phyloP scores from a whole-genome alignment of 2,888 invertebrate species.

The Chrysolina americana region DNA sequence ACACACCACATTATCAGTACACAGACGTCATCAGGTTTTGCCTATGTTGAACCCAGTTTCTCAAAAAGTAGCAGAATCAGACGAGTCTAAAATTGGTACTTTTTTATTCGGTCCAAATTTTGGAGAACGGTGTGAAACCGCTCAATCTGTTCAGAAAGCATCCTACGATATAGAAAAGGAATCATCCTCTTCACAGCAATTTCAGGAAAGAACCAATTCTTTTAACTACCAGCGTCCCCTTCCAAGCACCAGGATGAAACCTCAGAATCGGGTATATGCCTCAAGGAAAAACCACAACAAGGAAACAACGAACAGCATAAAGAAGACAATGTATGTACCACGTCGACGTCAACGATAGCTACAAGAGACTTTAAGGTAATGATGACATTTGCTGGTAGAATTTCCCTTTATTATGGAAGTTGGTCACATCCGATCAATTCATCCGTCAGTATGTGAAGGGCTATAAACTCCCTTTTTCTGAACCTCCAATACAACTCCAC shows the following conservation, averaged over 20 bases:
- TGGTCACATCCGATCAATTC: constrained; percentile 13
- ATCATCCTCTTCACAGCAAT: constrained; percentile 10
- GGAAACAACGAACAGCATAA: not conserved
- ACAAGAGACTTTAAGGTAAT: constrained; percentile 24
- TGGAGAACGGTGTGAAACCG: not conserved
- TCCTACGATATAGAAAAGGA: constrained; percentile 14
- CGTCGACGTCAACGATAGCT: not conserved
- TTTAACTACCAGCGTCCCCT: no score
- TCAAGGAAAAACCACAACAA: not conserved
- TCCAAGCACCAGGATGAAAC: constrained; percentile 28
- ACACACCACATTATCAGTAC: not conserved
- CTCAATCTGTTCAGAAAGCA: constrained; percentile 4
- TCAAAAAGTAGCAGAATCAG: constrained; percentile 13
- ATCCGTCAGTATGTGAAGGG: not conserved
- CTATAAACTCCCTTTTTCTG: not conserved
- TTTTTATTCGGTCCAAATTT: constrained; percentile 9
- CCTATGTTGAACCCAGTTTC: not conserved
- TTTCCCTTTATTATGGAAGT: not conserved
- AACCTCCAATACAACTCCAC: not conserved
- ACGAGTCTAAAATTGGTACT: not conserved
- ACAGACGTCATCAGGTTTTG: not conserved
- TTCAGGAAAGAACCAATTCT: constrained; percentile 11
- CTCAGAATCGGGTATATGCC: not conserved
- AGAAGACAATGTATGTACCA: not conserved
- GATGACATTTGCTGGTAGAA: not conserved